phyloP scores from a whole-genome alignment of 2,797 vertebrate species.

The Psittacula derbiana region DNA sequence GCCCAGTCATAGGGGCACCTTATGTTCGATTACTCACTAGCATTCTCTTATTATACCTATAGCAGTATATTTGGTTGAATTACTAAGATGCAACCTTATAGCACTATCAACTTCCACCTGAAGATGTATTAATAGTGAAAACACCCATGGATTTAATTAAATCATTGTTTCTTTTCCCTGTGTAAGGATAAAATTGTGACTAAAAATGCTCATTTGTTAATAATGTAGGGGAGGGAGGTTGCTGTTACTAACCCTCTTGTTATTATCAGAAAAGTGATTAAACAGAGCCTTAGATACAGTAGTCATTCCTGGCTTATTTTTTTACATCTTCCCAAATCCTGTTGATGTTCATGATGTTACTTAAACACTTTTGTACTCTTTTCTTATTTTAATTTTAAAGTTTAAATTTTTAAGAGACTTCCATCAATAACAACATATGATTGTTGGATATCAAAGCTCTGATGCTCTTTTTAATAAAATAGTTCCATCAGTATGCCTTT shows the following conservation, averaged over 20 bases:
- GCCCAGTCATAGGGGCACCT: background rate
- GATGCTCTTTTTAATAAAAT: background rate
- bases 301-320: background rate
- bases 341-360: background rate
- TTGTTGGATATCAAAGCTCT: background rate
- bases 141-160: accelerated
- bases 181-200: background rate
- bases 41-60: background rate
- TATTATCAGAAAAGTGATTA: background rate
- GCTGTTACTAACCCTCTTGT: background rate
- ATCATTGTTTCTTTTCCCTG: background rate
- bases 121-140: background rate
- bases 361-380: background rate
- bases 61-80: background rate
- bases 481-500: background rate
- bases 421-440: background rate
- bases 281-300: background rate
- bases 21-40: background rate
- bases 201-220: background rate
- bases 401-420: background rate
- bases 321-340: background rate
- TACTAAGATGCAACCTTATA: background rate
- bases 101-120: background rate
- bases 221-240: background rate
- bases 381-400: background rate